Evolutionary conservation across 30 jellyfish, hydroid and myxozoan species (phyloP), one percentile per base, ranked within the genome.

Genomic region (Hydractinia echinata): DNA sequence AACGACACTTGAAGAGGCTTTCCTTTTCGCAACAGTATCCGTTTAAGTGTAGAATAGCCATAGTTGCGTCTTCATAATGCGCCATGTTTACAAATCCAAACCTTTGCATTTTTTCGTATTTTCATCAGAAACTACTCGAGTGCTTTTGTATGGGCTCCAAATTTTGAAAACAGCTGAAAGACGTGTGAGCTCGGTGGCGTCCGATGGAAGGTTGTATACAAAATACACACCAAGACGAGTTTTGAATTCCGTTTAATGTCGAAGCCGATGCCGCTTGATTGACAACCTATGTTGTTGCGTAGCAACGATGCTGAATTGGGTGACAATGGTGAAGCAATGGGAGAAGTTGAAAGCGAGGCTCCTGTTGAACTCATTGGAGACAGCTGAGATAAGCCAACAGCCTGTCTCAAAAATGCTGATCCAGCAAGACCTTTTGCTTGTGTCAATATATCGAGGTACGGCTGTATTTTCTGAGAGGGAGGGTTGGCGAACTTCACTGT

Each of bases 401-500:
- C 81, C 30, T 77, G 85, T 48, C 85, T 1, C 51, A 77, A 55
- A 54, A 77, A 60, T 51, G 85, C 80, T 10, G 85, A 77, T 18
- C 91, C 83, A 54, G 96, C 96, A 13, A 93, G 86, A 58, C 99
- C 99, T 84, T 93, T 93, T 54, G 96, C 94, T 82, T 87, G 99
- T 79, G 96, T 90, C 54, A 88, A 15, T 88, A 89, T 95, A 60
- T 85, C 97, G 73, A 89, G 82, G 64, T 92, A 85, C 53, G 86
- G 82, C 52, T 84, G 87, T 6, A 68, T 51, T 79, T 89, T 89
- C 88, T 89, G 95, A 81, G 95, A 87, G n/a, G 99, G 99, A 44
- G 99, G 97, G 71, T 89, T 95, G 85, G 99, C 99, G 83, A 95
- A 95, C 84, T 95, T 95, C 64, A 95, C 99, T 4, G 95, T 95